These are phyloP conservation scores for Zalophus californianus DNA, from an alignment of 2,797 vertebrate species.

Conservation along the genomic window DNA sequence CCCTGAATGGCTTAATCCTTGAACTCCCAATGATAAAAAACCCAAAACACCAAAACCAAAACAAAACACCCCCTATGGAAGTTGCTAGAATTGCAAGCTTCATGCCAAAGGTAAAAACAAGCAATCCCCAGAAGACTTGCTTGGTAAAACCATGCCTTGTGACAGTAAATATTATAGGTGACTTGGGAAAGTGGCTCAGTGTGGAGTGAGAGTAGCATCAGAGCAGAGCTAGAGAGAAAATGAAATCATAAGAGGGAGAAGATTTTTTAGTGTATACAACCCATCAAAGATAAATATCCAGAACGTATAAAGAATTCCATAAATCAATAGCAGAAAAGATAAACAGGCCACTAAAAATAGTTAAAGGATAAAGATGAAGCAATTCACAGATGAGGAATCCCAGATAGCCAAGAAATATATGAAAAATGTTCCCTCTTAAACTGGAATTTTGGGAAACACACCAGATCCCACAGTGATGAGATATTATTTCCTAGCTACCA, in stretches of 20 bases:
- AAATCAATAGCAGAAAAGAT: not conserved
- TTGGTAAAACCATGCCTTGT: not conserved
- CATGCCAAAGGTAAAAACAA: not conserved
- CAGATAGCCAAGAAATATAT: not conserved
- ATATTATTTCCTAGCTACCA: not conserved
- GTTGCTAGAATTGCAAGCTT: not conserved
- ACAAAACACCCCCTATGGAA: not conserved
- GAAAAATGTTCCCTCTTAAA: not conserved
- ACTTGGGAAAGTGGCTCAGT: not conserved
- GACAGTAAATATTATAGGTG: not conserved
- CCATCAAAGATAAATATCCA: not conserved
- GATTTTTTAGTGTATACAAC: not conserved
- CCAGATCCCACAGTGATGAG: not conserved
- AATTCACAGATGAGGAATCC: not conserved
- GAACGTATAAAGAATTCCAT: not conserved
- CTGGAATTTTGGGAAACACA: not conserved
- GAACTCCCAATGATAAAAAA: not conserved
- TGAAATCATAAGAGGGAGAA: not conserved
- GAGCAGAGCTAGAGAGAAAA: not conserved
- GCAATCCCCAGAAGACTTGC: not conserved
- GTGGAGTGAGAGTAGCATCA: not conserved
- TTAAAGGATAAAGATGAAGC: not conserved
- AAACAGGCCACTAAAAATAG: not conserved
- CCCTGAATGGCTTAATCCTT: not conserved
- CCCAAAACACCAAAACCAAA: not conserved